Evolutionary conservation across 2,888 invertebrate species (phyloP).

Genomic region (Platypus cylindrus): DNA sequence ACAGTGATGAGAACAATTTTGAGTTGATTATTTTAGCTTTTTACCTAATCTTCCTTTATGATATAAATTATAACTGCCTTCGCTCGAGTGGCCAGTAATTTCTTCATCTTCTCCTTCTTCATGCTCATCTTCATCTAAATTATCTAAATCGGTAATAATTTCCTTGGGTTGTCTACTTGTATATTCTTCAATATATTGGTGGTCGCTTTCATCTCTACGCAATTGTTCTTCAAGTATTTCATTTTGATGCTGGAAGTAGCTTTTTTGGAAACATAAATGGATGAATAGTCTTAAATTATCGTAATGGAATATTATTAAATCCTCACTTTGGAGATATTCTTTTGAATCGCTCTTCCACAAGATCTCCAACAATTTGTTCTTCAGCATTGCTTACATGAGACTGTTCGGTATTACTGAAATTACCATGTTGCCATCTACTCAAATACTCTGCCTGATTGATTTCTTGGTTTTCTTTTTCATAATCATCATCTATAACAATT

Average conservation of each 20-base stretch:
- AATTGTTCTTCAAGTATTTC: slow-evolving; percentile 10
- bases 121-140: slow-evolving; percentile 17
- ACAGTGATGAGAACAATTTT: neutral
- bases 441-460: slow-evolving; percentile 36
- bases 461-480: slow-evolving; percentile 40
- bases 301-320: neutral
- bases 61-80: slow-evolving; percentile 42
- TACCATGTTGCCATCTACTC: slow-evolving; percentile 32
- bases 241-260: neutral
- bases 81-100: slow-evolving; percentile 47
- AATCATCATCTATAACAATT: slow-evolving; percentile 38
- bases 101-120: slow-evolving; percentile 32
- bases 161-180: slow-evolving; percentile 7
- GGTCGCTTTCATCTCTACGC: slow-evolving; percentile 7
- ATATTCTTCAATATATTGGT: slow-evolving; percentile 5
- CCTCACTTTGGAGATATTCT: slow-evolving; percentile 4
- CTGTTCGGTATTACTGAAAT: slow-evolving; percentile 30
- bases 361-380: slow-evolving; percentile 10
- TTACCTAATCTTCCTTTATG: slow-evolving; percentile 48
- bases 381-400: slow-evolving; percentile 17
- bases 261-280: no score
- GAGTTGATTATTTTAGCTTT: neutral
- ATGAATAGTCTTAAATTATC: no score
- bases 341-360: slow-evolving; percentile 11
- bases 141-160: slow-evolving; percentile 25